These are phyloP conservation scores for Cinclus cinclus DNA, from an alignment of 2,113 vertebrate genomes.

Conservation along the genomic window DNA sequence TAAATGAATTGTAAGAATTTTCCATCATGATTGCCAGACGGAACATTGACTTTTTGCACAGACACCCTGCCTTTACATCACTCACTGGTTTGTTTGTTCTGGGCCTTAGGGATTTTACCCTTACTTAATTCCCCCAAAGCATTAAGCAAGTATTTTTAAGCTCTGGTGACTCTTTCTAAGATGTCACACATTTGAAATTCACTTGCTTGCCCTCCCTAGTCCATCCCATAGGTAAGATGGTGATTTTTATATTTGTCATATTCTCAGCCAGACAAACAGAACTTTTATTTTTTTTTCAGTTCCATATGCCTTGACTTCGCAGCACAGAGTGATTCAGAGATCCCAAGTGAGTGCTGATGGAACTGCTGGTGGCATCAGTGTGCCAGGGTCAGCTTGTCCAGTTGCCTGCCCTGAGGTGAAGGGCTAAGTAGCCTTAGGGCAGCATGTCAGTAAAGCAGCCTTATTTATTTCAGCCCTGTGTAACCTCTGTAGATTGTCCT, in stretches of 20 bases:
- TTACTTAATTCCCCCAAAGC: background rate
- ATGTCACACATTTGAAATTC: background rate
- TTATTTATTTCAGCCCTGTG: background rate
- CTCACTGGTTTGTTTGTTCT: background rate
- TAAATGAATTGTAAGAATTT: background rate
- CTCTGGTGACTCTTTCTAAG: background rate
- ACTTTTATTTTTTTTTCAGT: background rate
- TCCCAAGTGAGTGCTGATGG: background rate
- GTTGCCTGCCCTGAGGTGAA: background rate
- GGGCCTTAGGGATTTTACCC: background rate
- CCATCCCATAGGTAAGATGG: rapidly evolving
- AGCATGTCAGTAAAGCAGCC: background rate
- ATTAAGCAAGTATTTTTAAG: background rate
- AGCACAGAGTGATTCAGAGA: background rate
- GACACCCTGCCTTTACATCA: background rate
- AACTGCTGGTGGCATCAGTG: rapidly evolving
- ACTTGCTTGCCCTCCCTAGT: background rate
- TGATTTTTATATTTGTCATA: background rate
- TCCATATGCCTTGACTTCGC: background rate
- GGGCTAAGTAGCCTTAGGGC: background rate
- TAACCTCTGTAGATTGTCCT: background rate
- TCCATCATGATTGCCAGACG: background rate
- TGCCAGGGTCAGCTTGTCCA: background rate
- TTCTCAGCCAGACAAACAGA: background rate
- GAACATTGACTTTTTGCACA: background rate